Base-by-base conservation (phyloP, 1,140 invertebrate genomes). In the Homalodisca vitripennis region DNA sequence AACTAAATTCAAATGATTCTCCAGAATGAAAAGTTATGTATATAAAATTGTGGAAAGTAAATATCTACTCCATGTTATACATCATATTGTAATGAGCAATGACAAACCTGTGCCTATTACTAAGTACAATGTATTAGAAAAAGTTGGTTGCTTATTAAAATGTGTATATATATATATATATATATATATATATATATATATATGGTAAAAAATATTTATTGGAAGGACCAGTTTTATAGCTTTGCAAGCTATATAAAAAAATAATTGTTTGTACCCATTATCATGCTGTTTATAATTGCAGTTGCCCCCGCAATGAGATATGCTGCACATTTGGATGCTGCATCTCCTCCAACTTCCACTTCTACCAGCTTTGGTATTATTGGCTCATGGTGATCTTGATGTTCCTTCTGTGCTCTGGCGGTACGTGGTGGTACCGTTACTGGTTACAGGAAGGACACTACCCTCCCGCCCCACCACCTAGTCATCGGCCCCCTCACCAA, bases 291-390 rank as follows among this genome's bases (percentile, higher is more conserved):
- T 57, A 31, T 73, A 66, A 14, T 76, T 78, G 57, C 51, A 84
- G 82, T 70, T 84, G 82, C 77, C 78, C 79, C 65, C 77, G 77
- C 74, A 81, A 78, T 53, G 82, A 84, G 75, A 82, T 82, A 72
- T 84, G 82, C 72, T 84, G 82, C 66, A 79, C 80, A 73, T 78
- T 81, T 68, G 81, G 81, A 66, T 84, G 82, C 73, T 84, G 82
- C 60, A 75, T 81, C 30, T 80, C 81, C 34, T 80, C 82, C 34
- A 80, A 79, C 32, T 79, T 82, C 68, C 80, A 82, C 72, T 82
- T 84, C 71, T 83, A 84, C 74, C 82, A 83, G 70, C 74, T 83
- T 63, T 84, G 82, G 82, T 82, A 81, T 74, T 83, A 81, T 70
- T 83, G 82, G 82, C 78, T 84, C 31, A 71, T 83, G 63, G 79